Evolutionary conservation across 2,888 invertebrate species (phyloP), one percentile per base, ranked within the genome.

Genomic region (Apoda limacodes): DNA sequence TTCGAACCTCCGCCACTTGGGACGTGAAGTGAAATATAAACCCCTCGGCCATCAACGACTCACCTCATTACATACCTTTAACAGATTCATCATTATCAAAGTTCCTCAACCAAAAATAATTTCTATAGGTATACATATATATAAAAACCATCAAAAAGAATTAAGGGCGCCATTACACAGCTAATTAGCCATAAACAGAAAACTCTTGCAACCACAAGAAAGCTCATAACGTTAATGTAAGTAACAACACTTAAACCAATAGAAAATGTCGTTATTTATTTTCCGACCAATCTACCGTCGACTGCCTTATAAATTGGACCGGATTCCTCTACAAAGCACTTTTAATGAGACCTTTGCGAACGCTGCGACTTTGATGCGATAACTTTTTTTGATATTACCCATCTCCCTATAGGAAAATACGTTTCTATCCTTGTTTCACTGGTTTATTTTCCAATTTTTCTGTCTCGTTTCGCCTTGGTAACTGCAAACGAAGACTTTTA

Each of bases 301-400:
- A 60, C 67, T 65, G 59, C 60, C 68, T 68, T 62, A 68, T 69
- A 76, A 74, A 78, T 71, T 75, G 70, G 60, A 64, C 45, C 50
- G 64, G 69, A 72, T 75, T 69, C 68, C 58, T 65, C 64, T 62
- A 64, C 67, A 68, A 71, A 74, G 71, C 67, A 68, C 63, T 72
- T 76, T 75, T 78, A 76, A 78, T 76, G 76, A 76, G 74, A 68
- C 68, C 72, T 76, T 67, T 62, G 65, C 63, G 59, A 59, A 52
- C 61, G 57, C 55, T 48, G 59, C 57, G 65, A 70, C 70, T 74
- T 72, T 72, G 74, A 72, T 72, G 68, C 69, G 67, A 71, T 71
- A 75, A 75, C 70, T 75, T 78, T 71, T 72, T 76, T 71, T 66
- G 64, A 70, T 70, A 71, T 70, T 74, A 71, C n/a, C 71, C 68